A percentile compares a stretch with the other conserved stretches of the same genome.
Evolutionary conservation across 1,140 invertebrate species (phyloP).

Genomic region (Limonius californicus): DNA sequence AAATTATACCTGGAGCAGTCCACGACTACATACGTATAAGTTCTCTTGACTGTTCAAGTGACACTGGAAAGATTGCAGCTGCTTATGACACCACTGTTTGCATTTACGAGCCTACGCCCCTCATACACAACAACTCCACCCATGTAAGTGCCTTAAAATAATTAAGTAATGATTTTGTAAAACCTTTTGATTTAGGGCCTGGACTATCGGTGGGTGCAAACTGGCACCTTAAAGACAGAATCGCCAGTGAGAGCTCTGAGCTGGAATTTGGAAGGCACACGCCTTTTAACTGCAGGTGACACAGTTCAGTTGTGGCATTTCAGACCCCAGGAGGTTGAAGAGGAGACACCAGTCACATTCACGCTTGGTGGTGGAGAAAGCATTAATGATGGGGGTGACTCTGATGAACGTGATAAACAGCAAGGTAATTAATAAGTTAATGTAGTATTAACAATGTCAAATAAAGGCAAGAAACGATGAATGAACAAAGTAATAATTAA

Average conservation of each 20-base stretch:
- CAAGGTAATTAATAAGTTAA: too few species aligned
- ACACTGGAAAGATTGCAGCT: conserved; percentile 98
- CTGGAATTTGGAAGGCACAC: conserved; percentile 96
- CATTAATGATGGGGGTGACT: conserved; percentile 11
- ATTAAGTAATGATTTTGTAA: neutral
- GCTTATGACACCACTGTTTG: conserved; percentile 95
- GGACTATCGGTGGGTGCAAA: conserved; percentile 97
- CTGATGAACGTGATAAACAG: neutral
- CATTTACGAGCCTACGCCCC: conserved; percentile 96
- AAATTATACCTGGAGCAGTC: conserved; percentile 95
- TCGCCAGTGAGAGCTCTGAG: conserved; percentile 87
- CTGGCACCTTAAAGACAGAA: conserved; percentile 82
- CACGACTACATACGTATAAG: conserved; percentile 95
- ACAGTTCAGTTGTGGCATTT: conserved; percentile 90
- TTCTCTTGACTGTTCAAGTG: conserved; percentile 95
- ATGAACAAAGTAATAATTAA: too few species aligned
- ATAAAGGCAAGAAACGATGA: too few species aligned
- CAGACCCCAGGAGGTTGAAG: conserved; percentile 50
- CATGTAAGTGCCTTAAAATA: conserved; percentile 68
- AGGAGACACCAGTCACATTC: conserved; percentile 52
- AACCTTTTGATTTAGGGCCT: conserved; percentile 62
- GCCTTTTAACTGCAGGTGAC: conserved; percentile 86
- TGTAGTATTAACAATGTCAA: too few species aligned
- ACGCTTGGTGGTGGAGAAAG: conserved; percentile 40
- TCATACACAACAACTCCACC: conserved; percentile 73